Base-by-base conservation (phyloP, 2,797 vertebrate genomes). In the Hylomyscus alleni region DNA sequence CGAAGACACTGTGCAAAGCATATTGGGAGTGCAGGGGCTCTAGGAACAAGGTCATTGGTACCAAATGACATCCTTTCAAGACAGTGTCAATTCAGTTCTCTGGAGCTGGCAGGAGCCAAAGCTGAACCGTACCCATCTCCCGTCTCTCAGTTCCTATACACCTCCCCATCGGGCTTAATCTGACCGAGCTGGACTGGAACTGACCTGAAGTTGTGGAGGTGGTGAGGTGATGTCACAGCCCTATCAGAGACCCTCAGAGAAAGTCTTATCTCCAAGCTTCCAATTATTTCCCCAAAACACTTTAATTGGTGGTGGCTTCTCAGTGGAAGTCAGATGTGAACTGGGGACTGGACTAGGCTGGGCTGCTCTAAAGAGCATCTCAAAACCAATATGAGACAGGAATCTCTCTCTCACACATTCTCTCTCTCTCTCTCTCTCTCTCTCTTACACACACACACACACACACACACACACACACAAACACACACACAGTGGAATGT, bases 1-100 rank as follows among this genome's bases (percentile, higher is more conserved):
- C 60, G 24, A 15, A 86, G 88, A 89, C 62, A 78, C 54, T 82
- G 84, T 69, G 80, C 40, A 91, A 91, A 95, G 78, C 81, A 83
- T 90, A 91, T 65, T 93, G 76, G 78, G 67, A 94, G 60, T 83
- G 65, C 83, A 86, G 75, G 1, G 14, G 50, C 22, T 92, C 52
- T 69, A 86, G 50, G 24, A 93, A 76, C 89, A 81, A 97, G 69
- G 69, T 24, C 3, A 0, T 69, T 85, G 78, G 67, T 60, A 81
- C 82, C 56, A 54, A 31, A 73, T 56, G n/a, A 54, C 85, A 80
- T 22, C 54, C 44, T 91, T 72, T 37, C 8, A 29, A 91, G 75
- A 1, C 83, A 60, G n/a, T 44, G 93, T 89, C 92, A 75, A 14
- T 77, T 80, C 89, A 88, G 26, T 80, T 60, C 60, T 78, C 80